Conservation (phyloP, 2,797 vertebrate species). For the Schizopygopsis pylzovi region DNA sequence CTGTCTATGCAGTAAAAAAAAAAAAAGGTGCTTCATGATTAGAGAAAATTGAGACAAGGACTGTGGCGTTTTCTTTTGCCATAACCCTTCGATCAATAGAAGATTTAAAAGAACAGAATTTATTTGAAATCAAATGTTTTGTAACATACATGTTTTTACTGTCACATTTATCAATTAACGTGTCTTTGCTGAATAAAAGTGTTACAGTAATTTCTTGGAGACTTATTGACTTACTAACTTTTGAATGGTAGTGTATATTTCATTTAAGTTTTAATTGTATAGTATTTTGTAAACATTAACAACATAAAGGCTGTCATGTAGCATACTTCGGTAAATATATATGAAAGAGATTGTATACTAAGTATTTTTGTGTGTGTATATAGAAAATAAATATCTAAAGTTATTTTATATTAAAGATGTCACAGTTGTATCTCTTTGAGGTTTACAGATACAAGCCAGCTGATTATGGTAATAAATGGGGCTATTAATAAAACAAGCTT, state of each 20-base stretch:
- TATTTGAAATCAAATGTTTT: too few relatives aligned
- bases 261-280: background rate
- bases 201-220: background rate
- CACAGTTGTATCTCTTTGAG: slow-evolving; percentile 27
- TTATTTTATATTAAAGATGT: background rate
- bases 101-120: too few relatives aligned
- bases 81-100: background rate
- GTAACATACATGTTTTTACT: too few relatives aligned
- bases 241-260: background rate
- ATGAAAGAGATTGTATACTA: background rate
- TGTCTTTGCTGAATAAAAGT: background rate
- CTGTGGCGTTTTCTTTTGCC: background rate
- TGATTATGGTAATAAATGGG: slow-evolving; percentile 39
- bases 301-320: background rate
- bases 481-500: slow-evolving; percentile 40
- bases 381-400: background rate
- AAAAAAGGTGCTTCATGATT: background rate
- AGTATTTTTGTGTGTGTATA: background rate
- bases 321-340: background rate
- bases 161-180: too few relatives aligned
- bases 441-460: slow-evolving; percentile 43
- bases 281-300: background rate
- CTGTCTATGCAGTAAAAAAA: background rate
- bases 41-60: background rate
- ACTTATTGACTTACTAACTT: background rate